These are phyloP conservation scores for Leptarthrus brevirostris DNA, from an alignment of 2,888 invertebrate genomes.

Conservation along the genomic window DNA sequence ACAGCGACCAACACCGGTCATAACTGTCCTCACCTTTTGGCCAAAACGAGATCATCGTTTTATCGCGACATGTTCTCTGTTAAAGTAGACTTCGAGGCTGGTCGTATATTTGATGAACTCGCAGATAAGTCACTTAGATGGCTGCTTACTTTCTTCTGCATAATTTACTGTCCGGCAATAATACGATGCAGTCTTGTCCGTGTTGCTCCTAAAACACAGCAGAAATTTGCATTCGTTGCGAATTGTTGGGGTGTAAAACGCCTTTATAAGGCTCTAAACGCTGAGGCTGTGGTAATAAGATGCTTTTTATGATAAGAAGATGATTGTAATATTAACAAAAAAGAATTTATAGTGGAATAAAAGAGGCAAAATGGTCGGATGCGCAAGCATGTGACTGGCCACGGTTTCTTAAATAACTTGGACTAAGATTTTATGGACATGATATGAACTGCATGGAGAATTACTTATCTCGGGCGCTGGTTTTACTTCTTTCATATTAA, in stretches of 20 bases:
- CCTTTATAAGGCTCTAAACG: conserved; percentile 45
- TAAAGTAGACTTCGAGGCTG: conserved; percentile 7
- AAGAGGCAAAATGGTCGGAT: conserved; percentile 14
- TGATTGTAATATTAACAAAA: conserved; percentile 44
- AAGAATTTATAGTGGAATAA: conserved; percentile 16
- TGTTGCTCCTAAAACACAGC: background rate
- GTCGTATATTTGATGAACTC: conserved; percentile 24
- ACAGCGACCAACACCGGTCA: conserved; percentile 35
- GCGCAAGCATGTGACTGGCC: conserved; percentile 39
- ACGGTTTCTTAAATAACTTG: background rate
- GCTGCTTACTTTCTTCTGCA: conserved; percentile 37
- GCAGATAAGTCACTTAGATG: conserved; percentile 35
- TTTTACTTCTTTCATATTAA: conserved; percentile 24
- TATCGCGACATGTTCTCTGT: conserved; percentile 23
- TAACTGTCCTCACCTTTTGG: conserved; percentile 40
- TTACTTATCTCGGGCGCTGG: conserved; percentile 24
- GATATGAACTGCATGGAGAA: conserved; percentile 43
- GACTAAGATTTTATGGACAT: conserved; percentile 36
- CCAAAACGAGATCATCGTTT: conserved; percentile 28
- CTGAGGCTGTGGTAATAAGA: conserved; percentile 45
- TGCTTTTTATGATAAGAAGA: conserved; percentile 43
- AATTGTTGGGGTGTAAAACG: conserved; percentile 45
- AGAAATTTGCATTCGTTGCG: conserved; percentile 41
- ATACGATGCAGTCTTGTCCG: background rate
- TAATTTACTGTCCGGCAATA: conserved; percentile 32